Evolutionary conservation across 2,113 vertebrate species (phyloP).

Genomic region (Chaetodon trifascialis): DNA sequence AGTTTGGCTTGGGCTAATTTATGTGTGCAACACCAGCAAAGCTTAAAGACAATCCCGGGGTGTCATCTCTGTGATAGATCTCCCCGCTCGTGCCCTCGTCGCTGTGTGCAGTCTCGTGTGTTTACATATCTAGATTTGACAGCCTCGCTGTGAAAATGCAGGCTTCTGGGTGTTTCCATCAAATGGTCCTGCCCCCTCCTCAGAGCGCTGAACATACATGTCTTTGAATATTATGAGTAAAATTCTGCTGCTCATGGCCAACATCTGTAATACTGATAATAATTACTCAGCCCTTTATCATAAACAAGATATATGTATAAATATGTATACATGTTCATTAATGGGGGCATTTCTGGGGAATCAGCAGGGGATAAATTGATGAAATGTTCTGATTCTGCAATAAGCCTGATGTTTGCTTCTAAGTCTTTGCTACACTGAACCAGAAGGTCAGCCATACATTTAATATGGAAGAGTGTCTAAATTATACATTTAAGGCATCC

Average conservation of each 20-base stretch:
- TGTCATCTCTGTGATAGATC: constrained; percentile 78
- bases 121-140: constrained; percentile 70
- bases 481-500: constrained; percentile 16
- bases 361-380: constrained; percentile 5
- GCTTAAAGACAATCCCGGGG: constrained; percentile 81
- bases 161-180: constrained; percentile 44
- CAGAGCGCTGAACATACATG: constrained; percentile 14
- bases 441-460: constrained; percentile 1
- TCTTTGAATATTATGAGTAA: constrained; percentile 8
- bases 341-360: neutral
- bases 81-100: constrained; percentile 61
- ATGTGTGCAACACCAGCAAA: constrained; percentile 76
- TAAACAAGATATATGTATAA: neutral
- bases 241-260: constrained; percentile 2
- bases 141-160: constrained; percentile 52
- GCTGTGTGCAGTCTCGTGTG: constrained; percentile 63
- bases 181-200: constrained; percentile 15
- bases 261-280: constrained; percentile 20
- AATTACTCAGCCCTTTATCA: constrained; percentile 4
- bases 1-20: constrained; percentile 80
- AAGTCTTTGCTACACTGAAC: neutral
- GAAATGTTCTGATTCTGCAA: neutral
- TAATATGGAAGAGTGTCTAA: constrained; percentile 22
- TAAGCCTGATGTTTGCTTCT: neutral
- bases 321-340: neutral